Conservation (phyloP, 2,797 vertebrate species). For the Rallus crepitans region DNA sequence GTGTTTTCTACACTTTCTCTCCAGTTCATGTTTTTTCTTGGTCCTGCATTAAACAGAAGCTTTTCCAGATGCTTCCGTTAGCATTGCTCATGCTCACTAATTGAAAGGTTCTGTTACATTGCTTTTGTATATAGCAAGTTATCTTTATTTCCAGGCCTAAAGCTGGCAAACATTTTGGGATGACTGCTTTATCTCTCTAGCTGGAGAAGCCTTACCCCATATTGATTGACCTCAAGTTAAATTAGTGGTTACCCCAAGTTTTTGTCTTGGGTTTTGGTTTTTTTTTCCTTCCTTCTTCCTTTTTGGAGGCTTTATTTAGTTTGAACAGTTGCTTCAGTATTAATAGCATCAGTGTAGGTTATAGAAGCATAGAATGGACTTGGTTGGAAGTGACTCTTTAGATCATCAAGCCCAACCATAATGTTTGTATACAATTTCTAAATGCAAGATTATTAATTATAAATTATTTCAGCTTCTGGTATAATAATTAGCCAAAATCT, state of each 20-base stretch:
- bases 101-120: not conserved
- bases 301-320: not conserved
- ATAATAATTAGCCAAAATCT: not conserved
- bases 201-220: not conserved
- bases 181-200: not conserved
- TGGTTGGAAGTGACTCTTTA: too few relatives aligned
- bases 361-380: too few relatives aligned
- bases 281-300: not conserved
- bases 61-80: not conserved
- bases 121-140: not conserved
- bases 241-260: not conserved
- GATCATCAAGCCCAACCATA: too few relatives aligned
- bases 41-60: not conserved
- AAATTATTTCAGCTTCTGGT: not conserved
- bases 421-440: not conserved
- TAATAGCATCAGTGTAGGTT: not conserved
- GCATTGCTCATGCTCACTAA: fast-evolving
- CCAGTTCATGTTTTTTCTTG: not conserved
- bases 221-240: not conserved
- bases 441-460: not conserved
- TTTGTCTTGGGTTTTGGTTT: not conserved
- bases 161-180: not conserved
- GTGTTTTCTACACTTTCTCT: not conserved
- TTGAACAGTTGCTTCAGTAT: not conserved
- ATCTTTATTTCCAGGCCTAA: not conserved